These are phyloP conservation scores for Phania funesta DNA, from an alignment of 2,888 invertebrate species.

Conservation along the genomic window DNA sequence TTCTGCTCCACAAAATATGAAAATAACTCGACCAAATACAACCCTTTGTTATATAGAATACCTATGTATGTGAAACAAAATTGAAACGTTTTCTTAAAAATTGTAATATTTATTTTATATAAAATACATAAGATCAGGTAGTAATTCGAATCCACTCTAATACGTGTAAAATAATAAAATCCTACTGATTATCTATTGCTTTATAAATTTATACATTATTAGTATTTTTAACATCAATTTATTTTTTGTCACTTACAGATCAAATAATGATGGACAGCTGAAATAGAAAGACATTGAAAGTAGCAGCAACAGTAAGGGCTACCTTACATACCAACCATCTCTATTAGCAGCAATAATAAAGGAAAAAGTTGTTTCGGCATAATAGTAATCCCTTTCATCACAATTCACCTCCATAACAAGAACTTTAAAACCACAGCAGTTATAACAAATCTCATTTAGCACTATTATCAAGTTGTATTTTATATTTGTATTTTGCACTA, in stretches of 20 bases:
- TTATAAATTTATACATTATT: too few species aligned
- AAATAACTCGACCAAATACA: too few species aligned
- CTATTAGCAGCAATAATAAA: not conserved
- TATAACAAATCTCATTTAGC: conserved; percentile 26
- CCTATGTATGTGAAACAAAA: too few species aligned
- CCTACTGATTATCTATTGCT: too few species aligned
- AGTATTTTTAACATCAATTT: not conserved
- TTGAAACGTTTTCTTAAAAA: too few species aligned
- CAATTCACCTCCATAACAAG: not conserved
- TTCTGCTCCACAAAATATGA: too few species aligned
- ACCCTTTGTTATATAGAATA: too few species aligned
- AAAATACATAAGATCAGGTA: too few species aligned
- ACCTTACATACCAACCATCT: not conserved
- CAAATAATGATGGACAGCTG: conserved; percentile 56
- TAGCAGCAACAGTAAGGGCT: not conserved
- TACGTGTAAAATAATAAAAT: too few species aligned
- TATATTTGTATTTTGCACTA: conserved; percentile 14
- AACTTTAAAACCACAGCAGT: conserved; percentile 2
- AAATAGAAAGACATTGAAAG: conserved; percentile 10
- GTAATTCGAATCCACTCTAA: too few species aligned
- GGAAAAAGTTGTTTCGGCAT: too few species aligned
- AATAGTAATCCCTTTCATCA: not conserved
- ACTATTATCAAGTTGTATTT: conserved; percentile 31
- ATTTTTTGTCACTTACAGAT: conserved; percentile 46
- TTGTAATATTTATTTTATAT: too few species aligned